Conservation (phyloP, 2,888 invertebrate species). For the Norana najaformis region DNA sequence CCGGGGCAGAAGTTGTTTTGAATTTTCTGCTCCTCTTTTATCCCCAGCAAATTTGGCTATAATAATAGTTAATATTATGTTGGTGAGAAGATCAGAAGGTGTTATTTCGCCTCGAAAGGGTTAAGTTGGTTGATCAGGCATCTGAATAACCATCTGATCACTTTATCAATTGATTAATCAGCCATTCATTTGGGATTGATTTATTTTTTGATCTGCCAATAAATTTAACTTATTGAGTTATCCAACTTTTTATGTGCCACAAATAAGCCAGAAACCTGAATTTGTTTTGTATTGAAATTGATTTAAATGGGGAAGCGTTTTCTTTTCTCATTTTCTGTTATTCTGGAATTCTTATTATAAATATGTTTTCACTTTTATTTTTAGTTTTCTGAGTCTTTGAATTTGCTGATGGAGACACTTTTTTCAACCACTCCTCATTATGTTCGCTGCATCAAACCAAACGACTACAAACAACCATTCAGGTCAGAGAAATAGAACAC, state of each 20-base stretch:
- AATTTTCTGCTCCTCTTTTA: no score
- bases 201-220: no score
- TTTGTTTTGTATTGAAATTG: neutral
- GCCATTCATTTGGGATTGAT: no score
- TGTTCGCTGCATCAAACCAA: slow-evolving; percentile 95
- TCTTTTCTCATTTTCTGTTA: neutral
- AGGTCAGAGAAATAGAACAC: slow-evolving; percentile 56
- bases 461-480: slow-evolving; percentile 82
- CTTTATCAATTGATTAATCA: neutral
- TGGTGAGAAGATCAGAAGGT: no score
- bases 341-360: neutral
- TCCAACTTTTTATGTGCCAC: neutral
- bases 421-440: slow-evolving; percentile 97
- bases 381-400: slow-evolving; percentile 89
- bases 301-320: neutral
- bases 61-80: no score
- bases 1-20: no score
- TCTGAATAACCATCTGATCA: neutral
- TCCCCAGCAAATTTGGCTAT: no score
- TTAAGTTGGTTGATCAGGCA: no score
- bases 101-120: no score
- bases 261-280: neutral
- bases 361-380: slow-evolving; percentile 26
- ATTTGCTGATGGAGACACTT: slow-evolving; percentile 84
- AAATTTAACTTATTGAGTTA: neutral